Base-by-base conservation (phyloP, 1,140 invertebrate species). In the Atopsyche davidsoni region DNA sequence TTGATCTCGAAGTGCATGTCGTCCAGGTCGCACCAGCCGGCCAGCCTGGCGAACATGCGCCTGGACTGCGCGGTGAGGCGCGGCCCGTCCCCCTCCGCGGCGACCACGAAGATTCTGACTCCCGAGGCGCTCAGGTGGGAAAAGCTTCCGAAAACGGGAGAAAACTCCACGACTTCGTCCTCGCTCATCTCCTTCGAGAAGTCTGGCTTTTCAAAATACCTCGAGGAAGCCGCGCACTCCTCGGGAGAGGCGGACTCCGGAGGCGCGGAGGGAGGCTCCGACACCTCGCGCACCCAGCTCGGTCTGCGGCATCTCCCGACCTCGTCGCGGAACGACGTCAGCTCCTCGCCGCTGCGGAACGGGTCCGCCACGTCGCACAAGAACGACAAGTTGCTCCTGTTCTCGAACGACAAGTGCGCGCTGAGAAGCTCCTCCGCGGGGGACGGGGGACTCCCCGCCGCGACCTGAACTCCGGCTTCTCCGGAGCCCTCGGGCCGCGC, bases 1-100 rank as follows among this genome's bases (percentile, higher is more conserved):
- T 58, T 58, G 24, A 58, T 39, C 34, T 58, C 41, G 14, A 45
- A 58, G 36, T 58, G 55, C 43, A 51, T 45, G 24, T 53, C 51
- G 14, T 42, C 43, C 36, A 47, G 55, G 24, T 53, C 51, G 13
- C 46, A 53, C n/a, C 43, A 34, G 4, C 51, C 36, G 10, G 55
- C 35, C 17, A 58, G 38, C 10, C 47, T 36, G 23, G 53, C 51
- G 31, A 51, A 58, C 51, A 58, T 51, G 10, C 53, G 40, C 32
- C 55, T 35, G 14, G 55, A 58, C 24, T 58, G 55, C 14, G 25
- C 23, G 1, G 34, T 32, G 9, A 58, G 19, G 13, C 24, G 14
- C 9, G 21, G 22, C 2, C 45, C 47, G 32, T 58, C 55, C 2
- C 39, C 14, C 7, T 39, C 47, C 0, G 47, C 51, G 2, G 55